Conservation (phyloP, 2,113 vertebrate species). For the Hyperoodon ampullatus region DNA sequence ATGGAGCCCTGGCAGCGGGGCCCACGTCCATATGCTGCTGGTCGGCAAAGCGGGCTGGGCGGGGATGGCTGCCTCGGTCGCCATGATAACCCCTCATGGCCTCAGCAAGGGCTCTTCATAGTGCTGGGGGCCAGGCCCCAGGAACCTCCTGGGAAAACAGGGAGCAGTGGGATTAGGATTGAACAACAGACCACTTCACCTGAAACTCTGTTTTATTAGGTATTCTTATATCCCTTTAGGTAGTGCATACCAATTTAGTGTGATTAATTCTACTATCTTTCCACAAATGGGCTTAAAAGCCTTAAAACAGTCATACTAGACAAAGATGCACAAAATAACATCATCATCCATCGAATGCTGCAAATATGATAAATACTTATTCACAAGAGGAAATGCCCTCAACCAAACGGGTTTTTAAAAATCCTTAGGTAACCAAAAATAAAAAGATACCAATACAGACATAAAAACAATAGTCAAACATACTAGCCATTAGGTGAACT, state of each 20-base stretch:
- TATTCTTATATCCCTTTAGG: not conserved
- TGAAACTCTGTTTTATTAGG: conserved; percentile 22
- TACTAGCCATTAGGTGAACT: conserved; percentile 54
- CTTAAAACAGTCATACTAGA: conserved; percentile 62
- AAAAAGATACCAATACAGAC: conserved; percentile 54
- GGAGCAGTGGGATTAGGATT: conserved; percentile 49
- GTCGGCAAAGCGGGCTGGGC: conserved; percentile 95
- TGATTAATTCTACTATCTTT: conserved; percentile 57
- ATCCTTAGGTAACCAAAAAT: conserved; percentile 62
- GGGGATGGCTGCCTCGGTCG: conserved; percentile 93
- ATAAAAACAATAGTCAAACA: conserved; percentile 52
- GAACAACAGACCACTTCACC: conserved; percentile 50
- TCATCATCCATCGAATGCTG: conserved; percentile 47
- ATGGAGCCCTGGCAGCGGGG: conserved; percentile 85
- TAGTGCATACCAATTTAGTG: conserved; percentile 49
- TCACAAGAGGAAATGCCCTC: conserved; percentile 57
- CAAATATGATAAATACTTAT: conserved; percentile 69
- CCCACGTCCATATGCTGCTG: conserved; percentile 89
- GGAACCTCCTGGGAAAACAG: conserved; percentile 76
- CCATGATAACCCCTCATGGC: conserved; percentile 98
- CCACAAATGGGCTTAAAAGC: conserved; percentile 63
- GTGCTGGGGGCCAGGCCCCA: conserved; percentile 83
- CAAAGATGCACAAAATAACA: conserved; percentile 60
- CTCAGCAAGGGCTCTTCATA: conserved; percentile 90
- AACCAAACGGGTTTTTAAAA: conserved; percentile 44